Conservation (phyloP, 2,888 invertebrate species). For the Germaria angustata region DNA sequence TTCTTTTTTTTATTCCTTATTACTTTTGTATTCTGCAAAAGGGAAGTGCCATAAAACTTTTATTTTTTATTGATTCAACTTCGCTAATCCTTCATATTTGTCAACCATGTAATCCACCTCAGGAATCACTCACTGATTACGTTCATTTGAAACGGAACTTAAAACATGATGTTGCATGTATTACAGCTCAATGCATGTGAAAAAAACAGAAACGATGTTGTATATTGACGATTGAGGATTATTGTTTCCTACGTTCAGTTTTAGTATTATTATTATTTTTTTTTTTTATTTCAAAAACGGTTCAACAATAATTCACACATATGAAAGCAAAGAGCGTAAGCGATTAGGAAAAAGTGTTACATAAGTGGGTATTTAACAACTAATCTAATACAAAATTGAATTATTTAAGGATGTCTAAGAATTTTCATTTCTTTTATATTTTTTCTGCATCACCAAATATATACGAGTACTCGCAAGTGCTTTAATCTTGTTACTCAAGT, state of each 20-base stretch:
- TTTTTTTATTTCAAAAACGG: not conserved
- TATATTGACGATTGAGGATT: slow-evolving; percentile 9
- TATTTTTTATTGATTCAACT: slow-evolving; percentile 37
- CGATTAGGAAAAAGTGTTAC: not conserved
- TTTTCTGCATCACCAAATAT: no score
- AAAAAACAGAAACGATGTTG: not conserved
- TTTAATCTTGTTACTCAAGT: no score
- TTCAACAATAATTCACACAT: not conserved
- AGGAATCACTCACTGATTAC: slow-evolving; percentile 37
- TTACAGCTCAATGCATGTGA: not conserved
- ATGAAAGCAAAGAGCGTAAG: not conserved
- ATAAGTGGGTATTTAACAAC: not conserved
- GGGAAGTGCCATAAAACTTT: slow-evolving; percentile 13
- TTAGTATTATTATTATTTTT: no score
- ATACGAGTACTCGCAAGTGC: not conserved
- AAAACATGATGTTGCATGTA: slow-evolving; percentile 34
- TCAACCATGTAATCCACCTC: slow-evolving; percentile 45
- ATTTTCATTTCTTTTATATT: no score
- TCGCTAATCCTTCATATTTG: slow-evolving; percentile 37
- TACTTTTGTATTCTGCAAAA: no score
- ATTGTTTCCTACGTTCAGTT: not conserved
- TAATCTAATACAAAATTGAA: not conserved
- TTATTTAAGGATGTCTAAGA: not conserved
- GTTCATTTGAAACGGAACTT: slow-evolving; percentile 26
- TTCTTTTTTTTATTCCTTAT: no score